Base-by-base conservation (phyloP, 2,888 invertebrate species). In the Lamellibrachia satsuma region DNA sequence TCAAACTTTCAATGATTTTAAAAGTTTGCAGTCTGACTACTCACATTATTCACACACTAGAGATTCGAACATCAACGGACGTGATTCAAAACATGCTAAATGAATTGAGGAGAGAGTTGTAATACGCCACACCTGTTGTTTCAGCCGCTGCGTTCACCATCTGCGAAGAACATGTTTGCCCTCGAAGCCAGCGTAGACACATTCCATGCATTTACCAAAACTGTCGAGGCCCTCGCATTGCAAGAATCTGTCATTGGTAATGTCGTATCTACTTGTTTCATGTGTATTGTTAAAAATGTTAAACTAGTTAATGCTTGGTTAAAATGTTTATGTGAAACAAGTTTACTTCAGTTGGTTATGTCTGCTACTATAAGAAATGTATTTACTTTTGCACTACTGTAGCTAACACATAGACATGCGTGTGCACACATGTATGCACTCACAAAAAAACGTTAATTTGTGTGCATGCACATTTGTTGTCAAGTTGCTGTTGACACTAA, bases 241-340 rank as follows among this genome's bases (percentile, higher is more conserved):
- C 96, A 96, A 93, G 95, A 96, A 94, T 96, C 96, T 94, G 96
- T 96, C 57, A 96, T 96, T 94, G 96, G 96, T 96, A 93, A 94
- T 11, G 15, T n/a, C 15, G 2, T 15, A 6, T 75, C n/a, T 75
- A 75, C 15, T 1, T 3, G 93, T 91, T 51, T 75, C 39, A 6
- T 91, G 39, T 15, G 6, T 57, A 51, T 52, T 92, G 52, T 27
- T 92, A n/a, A 15, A 27, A 15, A 7, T 75, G 3, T 4, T 75
- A 75, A 75, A 15, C n/a, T 75, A 15, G 3, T 22, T 22, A 75
- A 75, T 75, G 22, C 22, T 6, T 75, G 22, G n/a, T 3, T 75
- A 1, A 39, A 39, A 39, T 39, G 0, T 1, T 39, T 0, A 39
- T 15, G 22, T 75, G n/a, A 22, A n/a, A 75, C 15, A 2, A 22